Percentiles rank a stretch among this genome's conserved stretches.
These are phyloP conservation scores for Trachurus trachurus DNA, from an alignment of 2,797 vertebrate species.

Conservation along the genomic window DNA sequence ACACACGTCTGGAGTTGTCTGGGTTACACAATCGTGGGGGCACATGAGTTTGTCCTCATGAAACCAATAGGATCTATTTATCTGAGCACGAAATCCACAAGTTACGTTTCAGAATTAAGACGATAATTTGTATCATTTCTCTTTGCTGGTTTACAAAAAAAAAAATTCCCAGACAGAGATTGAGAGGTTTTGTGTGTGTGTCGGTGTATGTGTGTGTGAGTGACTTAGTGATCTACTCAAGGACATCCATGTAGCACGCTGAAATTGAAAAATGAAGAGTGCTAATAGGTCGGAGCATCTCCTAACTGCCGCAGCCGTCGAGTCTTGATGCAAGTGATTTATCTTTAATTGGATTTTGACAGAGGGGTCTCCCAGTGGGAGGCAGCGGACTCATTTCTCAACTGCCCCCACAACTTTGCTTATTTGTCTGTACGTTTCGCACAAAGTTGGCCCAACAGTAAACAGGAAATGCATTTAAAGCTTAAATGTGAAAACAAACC, in stretches of 20 bases:
- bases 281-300: constrained; percentile 50
- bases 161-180: constrained; percentile 9
- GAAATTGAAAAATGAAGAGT: constrained; percentile 53
- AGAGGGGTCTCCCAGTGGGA: constrained; percentile 45
- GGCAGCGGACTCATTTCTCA: constrained; percentile 28
- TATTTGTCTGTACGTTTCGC: too few relatives aligned
- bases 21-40: background rate
- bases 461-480: constrained; percentile 13
- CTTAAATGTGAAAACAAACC: constrained; percentile 25
- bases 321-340: constrained; percentile 53
- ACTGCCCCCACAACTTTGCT: constrained; percentile 29
- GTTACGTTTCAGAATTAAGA: constrained; percentile 11
- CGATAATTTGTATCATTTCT: constrained; percentile 10
- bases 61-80: constrained; percentile 9
- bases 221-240: constrained; percentile 48
- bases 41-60: background rate
- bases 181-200: background rate
- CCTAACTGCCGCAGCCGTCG: constrained; percentile 21
- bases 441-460: constrained; percentile 15
- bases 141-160: constrained; percentile 18
- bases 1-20: constrained; percentile 35
- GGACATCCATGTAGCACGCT: constrained; percentile 29
- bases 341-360: constrained; percentile 71
- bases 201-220: background rate
- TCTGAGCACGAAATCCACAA: constrained; percentile 7